Conservation (phyloP, 2,113 vertebrate species). For the Sprattus sprattus region DNA sequence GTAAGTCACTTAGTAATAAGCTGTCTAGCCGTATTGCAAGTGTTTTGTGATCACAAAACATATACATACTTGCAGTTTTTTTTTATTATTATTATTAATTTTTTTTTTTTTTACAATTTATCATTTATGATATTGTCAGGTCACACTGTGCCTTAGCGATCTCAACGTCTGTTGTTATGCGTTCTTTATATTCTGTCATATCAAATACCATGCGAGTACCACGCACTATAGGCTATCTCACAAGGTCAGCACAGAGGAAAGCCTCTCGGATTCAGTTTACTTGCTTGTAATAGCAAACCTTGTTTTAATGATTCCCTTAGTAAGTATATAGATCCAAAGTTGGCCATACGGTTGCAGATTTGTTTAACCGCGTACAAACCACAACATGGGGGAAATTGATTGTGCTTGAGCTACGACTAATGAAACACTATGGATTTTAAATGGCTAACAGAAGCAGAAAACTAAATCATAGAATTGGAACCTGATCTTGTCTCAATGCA, state of each 20-base stretch:
- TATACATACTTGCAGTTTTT: too few relatives aligned
- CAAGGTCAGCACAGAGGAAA: slow-evolving; percentile 9
- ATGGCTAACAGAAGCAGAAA: slow-evolving; percentile 16
- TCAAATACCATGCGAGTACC: too few relatives aligned
- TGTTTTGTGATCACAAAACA: too few relatives aligned
- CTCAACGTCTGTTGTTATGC: not conserved
- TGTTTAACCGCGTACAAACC: slow-evolving; percentile 9
- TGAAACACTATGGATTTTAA: slow-evolving; percentile 46
- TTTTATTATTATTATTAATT: too few relatives aligned
- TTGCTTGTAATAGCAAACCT: slow-evolving; percentile 26
- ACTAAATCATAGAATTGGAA: slow-evolving; percentile 33
- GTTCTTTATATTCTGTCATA: not conserved
- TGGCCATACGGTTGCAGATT: not conserved
- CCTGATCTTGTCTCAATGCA: not conserved
- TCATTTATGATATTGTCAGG: not conserved
- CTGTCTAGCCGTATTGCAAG: too few relatives aligned
- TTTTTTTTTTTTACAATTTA: not conserved
- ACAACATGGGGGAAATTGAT: slow-evolving; percentile 30
- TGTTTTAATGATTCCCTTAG: slow-evolving; percentile 23
- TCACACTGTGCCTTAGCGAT: not conserved
- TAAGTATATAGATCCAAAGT: slow-evolving; percentile 7
- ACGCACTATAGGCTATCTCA: not conserved
- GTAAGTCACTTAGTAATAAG: not conserved
- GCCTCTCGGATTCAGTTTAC: not conserved
- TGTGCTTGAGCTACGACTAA: slow-evolving; percentile 31